Base-by-base conservation (phyloP, 2,113 vertebrate species). In the Pavo muticus region DNA sequence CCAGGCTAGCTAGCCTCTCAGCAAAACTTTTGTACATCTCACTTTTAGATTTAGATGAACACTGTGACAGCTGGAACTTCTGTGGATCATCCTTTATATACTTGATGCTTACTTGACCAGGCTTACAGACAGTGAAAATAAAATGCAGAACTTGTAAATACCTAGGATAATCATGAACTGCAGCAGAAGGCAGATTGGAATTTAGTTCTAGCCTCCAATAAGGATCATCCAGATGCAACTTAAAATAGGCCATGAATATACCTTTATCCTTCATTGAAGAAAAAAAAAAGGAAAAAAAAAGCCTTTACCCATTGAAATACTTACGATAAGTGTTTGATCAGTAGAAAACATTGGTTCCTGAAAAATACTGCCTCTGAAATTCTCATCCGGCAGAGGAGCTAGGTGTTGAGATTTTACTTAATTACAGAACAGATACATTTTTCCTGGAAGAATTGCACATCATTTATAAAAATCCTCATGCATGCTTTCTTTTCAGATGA, bases 401-500 rank as follows among this genome's bases (percentile, higher is more conserved):
- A 75, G 27, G 14, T 65, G 27, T 23, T 79, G 67, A 69, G 10
- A 1, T 79, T 92, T 81, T 37, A 45, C 24, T 11, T 61, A 27
- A 18, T 17, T 76, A 60, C 42, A 61, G 19, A 76, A 35, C 17
- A 94, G 24, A n/a, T 69, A 5, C 20, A 82, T 39, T 83, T 92
- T 85, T 74, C 68, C 71, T 77, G 68, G 39, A 37, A 80, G 39
- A n/a, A 35, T 52, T 85, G 29, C 35, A 40, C 35, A 63, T 80
- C 15, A n/a, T 39, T 93, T 45, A 91, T 57, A 73, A 95, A 95
- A 93, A 35, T 44, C 20, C 9, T 68, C 30, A 23, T 71, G 61
- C 24, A 12, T 45, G 35, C 32, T 0, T 61, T 18, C 18, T 24
- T 88, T 85, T 87, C 1, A 3, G 32, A 60, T 67, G 23, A 63